Percentiles rank a stretch among this genome's conserved stretches.
Evolutionary conservation across 2,113 vertebrate species (phyloP).

Genomic region (Delphinus delphis): DNA sequence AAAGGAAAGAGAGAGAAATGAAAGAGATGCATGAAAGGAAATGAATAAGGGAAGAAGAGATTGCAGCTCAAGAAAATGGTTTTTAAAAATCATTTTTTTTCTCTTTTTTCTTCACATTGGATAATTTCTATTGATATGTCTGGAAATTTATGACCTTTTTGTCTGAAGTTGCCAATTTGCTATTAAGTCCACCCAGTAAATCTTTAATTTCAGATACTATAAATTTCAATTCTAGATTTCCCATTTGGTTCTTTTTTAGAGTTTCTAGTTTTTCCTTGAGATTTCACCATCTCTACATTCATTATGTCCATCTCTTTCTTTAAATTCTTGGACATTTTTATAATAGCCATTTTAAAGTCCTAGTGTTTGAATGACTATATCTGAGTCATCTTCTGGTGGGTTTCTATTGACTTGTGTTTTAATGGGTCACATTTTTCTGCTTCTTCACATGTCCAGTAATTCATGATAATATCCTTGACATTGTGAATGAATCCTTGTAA

Average conservation of each 20-base stretch:
- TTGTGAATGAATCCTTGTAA: neutral
- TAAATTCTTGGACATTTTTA: neutral
- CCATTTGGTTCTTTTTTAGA: neutral
- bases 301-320: neutral
- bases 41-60: slow-evolving; percentile 96
- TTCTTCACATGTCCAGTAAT: neutral
- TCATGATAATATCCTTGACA: neutral
- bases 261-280: neutral
- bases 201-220: neutral
- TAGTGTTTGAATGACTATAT: neutral
- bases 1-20: slow-evolving; percentile 98
- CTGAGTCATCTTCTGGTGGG: neutral
- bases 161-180: neutral
- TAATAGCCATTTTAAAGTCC: neutral
- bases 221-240: neutral
- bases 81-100: neutral
- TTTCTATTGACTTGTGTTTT: neutral
- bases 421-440: neutral
- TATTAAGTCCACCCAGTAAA: neutral
- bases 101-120: neutral
- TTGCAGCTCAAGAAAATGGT: slow-evolving; percentile 92
- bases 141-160: neutral
- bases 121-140: neutral
- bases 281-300: neutral
- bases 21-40: slow-evolving; percentile 99